Percentiles rank a stretch among this genome's conserved stretches.
phyloP scores from a whole-genome alignment of 1,140 invertebrate species.

The Penaeus vannamei region DNA sequence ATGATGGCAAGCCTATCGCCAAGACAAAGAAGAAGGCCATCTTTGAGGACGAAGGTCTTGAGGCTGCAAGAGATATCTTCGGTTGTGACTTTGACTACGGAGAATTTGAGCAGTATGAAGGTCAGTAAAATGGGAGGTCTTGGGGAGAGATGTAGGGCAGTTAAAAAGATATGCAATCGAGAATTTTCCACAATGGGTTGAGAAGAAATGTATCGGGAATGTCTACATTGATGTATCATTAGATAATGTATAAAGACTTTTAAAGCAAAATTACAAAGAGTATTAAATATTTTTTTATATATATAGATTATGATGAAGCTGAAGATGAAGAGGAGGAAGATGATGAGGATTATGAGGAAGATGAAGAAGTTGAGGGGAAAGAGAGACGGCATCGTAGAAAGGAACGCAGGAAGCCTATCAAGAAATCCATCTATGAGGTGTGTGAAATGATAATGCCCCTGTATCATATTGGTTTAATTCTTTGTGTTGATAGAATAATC shows the following conservation, averaged over 20 bases:
- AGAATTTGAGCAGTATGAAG: constrained; percentile 76
- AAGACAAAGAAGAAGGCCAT: constrained; percentile 86
- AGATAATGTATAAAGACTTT: no score
- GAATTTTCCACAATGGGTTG: no score
- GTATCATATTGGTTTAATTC: background rate
- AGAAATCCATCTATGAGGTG: constrained; percentile 80
- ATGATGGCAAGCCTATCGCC: constrained; percentile 92
- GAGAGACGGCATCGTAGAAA: constrained; percentile 78
- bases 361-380: constrained; percentile 72
- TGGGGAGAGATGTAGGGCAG: no score
- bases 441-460: constrained; percentile 74
- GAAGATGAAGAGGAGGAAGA: constrained; percentile 70
- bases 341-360: constrained; percentile 74
- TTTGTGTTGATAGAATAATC: background rate
- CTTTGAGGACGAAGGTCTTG: constrained; percentile 91
- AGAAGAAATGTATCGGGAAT: no score
- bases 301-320: constrained; percentile 67
- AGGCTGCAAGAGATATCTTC: constrained; percentile 99
- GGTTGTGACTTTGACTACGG: constrained; percentile 99
- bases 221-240: no score
- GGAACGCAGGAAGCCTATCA: constrained; percentile 83
- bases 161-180: no score
- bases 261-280: no score
- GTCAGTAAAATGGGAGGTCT: constrained; percentile 83
- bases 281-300: background rate